phyloP scores from a whole-genome alignment of 2,888 invertebrate species.

The Nebria salina region DNA sequence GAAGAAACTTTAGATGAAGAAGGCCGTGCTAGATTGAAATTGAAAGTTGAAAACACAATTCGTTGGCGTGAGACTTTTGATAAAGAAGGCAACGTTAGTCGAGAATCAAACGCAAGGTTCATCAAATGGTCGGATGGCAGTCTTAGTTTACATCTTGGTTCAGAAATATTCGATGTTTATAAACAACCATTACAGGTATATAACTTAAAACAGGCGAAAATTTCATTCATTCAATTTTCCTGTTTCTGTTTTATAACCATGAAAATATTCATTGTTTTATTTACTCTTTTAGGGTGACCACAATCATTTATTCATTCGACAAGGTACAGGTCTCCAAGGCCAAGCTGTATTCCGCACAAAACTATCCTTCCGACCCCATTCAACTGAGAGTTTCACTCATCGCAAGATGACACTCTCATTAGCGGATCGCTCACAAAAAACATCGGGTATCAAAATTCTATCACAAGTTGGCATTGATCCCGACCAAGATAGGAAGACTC shows the following conservation, averaged over 20 bases:
- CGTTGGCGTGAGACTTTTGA: constrained; percentile 90
- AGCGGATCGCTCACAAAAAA: constrained; percentile 94
- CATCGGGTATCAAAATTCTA: constrained; percentile 94
- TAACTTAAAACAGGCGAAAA: too few species aligned
- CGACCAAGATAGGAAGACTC: constrained; percentile 88
- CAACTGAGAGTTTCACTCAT: constrained; percentile 98
- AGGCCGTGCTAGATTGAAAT: constrained; percentile 89
- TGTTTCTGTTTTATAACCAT: too few species aligned
- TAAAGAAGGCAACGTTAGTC: constrained; percentile 80
- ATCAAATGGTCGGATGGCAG: constrained; percentile 99
- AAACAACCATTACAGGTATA: constrained; percentile 85
- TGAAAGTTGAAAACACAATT: constrained; percentile 97
- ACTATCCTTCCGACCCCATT: constrained; percentile 96
- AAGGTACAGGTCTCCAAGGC: constrained; percentile 97
- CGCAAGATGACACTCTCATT: constrained; percentile 98
- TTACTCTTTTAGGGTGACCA: constrained; percentile 80
- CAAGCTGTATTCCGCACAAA: constrained; percentile 98
- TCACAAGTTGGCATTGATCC: constrained; percentile 95
- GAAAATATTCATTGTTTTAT: too few species aligned
- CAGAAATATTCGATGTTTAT: constrained; percentile 98
- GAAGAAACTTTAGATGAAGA: constrained; percentile 98
- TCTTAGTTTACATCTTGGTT: constrained; percentile 94
- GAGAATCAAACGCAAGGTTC: constrained; percentile 94
- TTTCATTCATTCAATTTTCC: too few species aligned
- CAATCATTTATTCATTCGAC: constrained; percentile 96